These are phyloP conservation scores for Eilema caniola DNA, from an alignment of 2,888 invertebrate species.

Conservation along the genomic window DNA sequence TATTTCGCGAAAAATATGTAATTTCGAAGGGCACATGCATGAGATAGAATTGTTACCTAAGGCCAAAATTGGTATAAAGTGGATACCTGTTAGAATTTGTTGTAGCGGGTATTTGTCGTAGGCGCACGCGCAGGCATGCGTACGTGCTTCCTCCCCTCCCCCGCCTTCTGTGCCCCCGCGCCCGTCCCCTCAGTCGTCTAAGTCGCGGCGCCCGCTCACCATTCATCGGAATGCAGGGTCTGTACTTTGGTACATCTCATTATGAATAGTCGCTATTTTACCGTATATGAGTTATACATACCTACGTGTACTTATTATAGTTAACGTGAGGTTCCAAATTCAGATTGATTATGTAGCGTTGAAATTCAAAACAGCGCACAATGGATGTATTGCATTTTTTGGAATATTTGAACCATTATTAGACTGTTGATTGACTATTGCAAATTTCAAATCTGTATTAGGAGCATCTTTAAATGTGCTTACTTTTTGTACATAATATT, in stretches of 20 bases:
- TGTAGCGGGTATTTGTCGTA: constrained; percentile 71
- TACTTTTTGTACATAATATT: too few relatives aligned
- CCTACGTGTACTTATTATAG: constrained; percentile 17
- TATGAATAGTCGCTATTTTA: constrained; percentile 71
- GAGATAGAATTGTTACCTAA: constrained; percentile 45
- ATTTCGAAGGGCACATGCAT: constrained; percentile 43
- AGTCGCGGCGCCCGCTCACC: constrained; percentile 62
- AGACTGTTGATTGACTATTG: constrained; percentile 24
- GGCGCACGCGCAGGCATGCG: constrained; percentile 81
- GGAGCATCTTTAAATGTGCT: too few relatives aligned
- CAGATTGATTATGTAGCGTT: neutral
- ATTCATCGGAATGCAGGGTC: constrained; percentile 81
- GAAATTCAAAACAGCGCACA: neutral
- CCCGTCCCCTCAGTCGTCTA: constrained; percentile 37
- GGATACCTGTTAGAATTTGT: constrained; percentile 79
- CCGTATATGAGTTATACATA: constrained; percentile 63
- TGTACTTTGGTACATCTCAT: constrained; percentile 76
- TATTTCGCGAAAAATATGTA: constrained; percentile 24
- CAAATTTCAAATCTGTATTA: too few relatives aligned
- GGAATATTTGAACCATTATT: constrained; percentile 37
- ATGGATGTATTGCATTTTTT: constrained; percentile 8
- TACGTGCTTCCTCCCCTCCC: constrained; percentile 54
- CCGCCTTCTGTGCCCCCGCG: constrained; percentile 32
- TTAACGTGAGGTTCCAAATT: neutral
- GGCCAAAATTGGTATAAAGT: constrained; percentile 66